A percentile compares a stretch with the other conserved stretches of the same genome.
Conservation (phyloP, 2,888 invertebrate genomes). For the Caenorhabditis doughertyi region DNA sequence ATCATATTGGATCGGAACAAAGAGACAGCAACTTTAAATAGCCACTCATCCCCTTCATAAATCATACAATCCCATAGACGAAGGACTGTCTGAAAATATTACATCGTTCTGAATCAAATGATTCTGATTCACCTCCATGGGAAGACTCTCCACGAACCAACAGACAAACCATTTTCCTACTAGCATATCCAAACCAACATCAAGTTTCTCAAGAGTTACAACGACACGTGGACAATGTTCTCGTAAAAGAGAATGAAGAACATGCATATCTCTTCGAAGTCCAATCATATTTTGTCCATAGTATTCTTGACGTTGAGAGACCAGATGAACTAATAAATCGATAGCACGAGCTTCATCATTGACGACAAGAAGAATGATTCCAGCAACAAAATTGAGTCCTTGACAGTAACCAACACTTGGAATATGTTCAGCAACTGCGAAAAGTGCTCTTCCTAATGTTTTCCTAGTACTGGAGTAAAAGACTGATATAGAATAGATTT, state of each 20-base stretch:
- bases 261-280: slow-evolving; percentile 68
- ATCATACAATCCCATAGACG: slow-evolving; percentile 97
- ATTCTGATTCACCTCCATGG: slow-evolving; percentile 67
- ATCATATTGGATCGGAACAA: slow-evolving; percentile 66
- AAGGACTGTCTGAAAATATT: slow-evolving; percentile 88
- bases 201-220: slow-evolving; percentile 60
- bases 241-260: slow-evolving; percentile 66
- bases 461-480: slow-evolving; percentile 62
- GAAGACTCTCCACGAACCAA: slow-evolving; percentile 73
- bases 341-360: slow-evolving; percentile 68
- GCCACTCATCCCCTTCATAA: slow-evolving; percentile 93
- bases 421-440: slow-evolving; percentile 67
- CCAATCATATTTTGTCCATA: slow-evolving; percentile 72
- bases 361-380: slow-evolving; percentile 67
- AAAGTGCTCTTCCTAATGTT: slow-evolving; percentile 66
- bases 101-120: not conserved
- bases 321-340: slow-evolving; percentile 69
- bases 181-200: slow-evolving; percentile 70
- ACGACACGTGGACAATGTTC: slow-evolving; percentile 58
- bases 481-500: not conserved
- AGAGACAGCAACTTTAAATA: slow-evolving; percentile 89
- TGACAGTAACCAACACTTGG: slow-evolving; percentile 74
- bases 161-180: slow-evolving; percentile 75
- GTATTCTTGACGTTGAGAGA: slow-evolving; percentile 64
- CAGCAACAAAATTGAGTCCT: slow-evolving; percentile 73